Base-by-base conservation (phyloP, 2,113 vertebrate species). In the Lasiurus cinereus region DNA sequence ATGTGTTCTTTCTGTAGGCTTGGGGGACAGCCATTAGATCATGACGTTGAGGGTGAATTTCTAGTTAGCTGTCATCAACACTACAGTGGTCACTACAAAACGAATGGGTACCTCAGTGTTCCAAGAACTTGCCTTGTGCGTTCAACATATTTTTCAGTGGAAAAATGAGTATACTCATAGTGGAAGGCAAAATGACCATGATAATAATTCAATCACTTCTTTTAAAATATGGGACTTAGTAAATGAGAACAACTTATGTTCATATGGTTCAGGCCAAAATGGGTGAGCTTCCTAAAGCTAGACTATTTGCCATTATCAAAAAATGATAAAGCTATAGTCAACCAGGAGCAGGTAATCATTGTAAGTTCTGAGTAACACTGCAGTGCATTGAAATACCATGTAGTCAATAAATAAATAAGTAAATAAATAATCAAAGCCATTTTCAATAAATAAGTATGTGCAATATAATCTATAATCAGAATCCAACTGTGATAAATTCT, bases 1-100 rank as follows among this genome's bases (percentile, higher is more conserved):
- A 67, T 33, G 0, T 73, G 77, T 74, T 97, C 93, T 96, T 96
- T 96, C 95, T 96, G 92, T 86, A 93, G 69, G 79, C 82, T 76
- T 97, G 79, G 95, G 85, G 82, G 79, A 93, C 22, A 46, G 29
- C 59, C 36, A 91, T 69, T 93, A 95, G 3, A 39, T 96, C 82
- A 97, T 79, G 48, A 93, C 74, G 72, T 21, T 91, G 64, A 96
- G 88, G 64, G 90, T 3, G n/a, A 85, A 69, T 82, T 92, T 94
- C 48, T 76, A 91, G 94, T 93, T 96, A 95, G 67, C 78, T 39
- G 66, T 79, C 95, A 86, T 96, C 78, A n/a, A 9, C 79, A 83
- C 12, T 64, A 6, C 46, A 83, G 59, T 83, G 96, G 88, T 88
- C 78, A 96, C 83, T 94, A 92, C 56, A 90, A 93, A 86, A 96